Evolutionary conservation across 2,113 vertebrate species (phyloP), one percentile per base, ranked within the genome.

Genomic region (Myrmecophaga tridactyla): DNA sequence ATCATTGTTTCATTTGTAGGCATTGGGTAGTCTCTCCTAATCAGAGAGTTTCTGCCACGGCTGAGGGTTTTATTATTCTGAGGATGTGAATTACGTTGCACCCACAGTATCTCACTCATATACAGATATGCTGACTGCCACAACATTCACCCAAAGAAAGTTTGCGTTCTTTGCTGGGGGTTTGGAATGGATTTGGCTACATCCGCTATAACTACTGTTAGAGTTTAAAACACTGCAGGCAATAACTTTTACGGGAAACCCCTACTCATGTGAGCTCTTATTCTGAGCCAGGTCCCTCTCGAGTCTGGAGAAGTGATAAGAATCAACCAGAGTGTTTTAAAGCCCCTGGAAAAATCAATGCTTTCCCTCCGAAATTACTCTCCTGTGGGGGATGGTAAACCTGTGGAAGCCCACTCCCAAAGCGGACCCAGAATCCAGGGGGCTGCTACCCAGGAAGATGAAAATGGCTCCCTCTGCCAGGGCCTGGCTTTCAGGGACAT

Each of bases 261-360:
- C 90, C 81, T 81, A 15, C 90, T 77, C 90, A 70, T 46, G 29
- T 43, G 91, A 89, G 93, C 96, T 96, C 90, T 39, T 95, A 95
- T 17, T 96, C 89, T 86, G 86, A 93, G 93, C 78, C 92, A 67
- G 34, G 41, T n/a, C 58, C 63, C 67, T 95, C 92, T 85, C 93
- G 84, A 94, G 86, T 65, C 92, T 92, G 2, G 6, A 84, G 84
- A 48, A 88, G 86, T 46, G 60, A 39, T 87, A 75, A 36, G 92
- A 72, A 96, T 95, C 95, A 92, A 77, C 91, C 90, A 60, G 94
- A 77, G 78, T 89, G 88, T 92, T 96, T 94, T 92, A 92, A 96
- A 96, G 73, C 51, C 75, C 72, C 29, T 63, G 62, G 67, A 58
- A 67, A 92, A 84, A 75, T 67, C 75, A 63, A 41, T 29, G 36